Base-by-base conservation (phyloP, 2,888 invertebrate genomes). In the Stramonita haemastoma region DNA sequence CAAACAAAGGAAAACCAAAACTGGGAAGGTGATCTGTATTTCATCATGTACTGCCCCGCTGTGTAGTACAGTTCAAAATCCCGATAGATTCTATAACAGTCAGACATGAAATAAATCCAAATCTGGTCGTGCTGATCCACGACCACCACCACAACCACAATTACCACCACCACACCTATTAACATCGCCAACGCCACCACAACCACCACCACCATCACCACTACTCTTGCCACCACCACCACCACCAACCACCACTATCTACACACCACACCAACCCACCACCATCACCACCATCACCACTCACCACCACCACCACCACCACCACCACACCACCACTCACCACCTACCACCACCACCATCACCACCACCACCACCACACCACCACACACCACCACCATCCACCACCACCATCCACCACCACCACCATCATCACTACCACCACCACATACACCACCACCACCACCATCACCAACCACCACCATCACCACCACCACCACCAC, bases 321-420 rank as follows among this genome's bases (percentile, higher is more conserved):
- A 79, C 15, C 79, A 17, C 79, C 34, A 1, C 26, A 32, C 19
- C 32, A 79, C 79, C 13, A 79, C 79, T 22, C 81, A 26, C 4
- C 81, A 46, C n/a, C 0, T 6, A 6, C 8, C 79, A 17, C 34
- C 79, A 15, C 34, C 79, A 1, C 22, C 79, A 0, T 19, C 34
- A 11, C 32, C 79, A 8, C 32, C 34, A 32, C 34, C 26, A 34
- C 32, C 34, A 22, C 79, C 17, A 15, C 32, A 17, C 5, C 15
- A 32, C 32, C 79, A 46, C 46, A n/a, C 34, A 79, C 22, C 79
- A 13, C 66, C 66, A 66, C 26, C 66, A 66, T 26, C 66, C 66
- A 66, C 26, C 66, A 22, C 66, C 66, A 66, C 66, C 66, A 66
- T 26, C 66, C 86, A 86, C 86, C 66, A 86, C 60, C 86, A 86